Conservation (phyloP, 1,140 invertebrate species). For the Neelides sp. region DNA sequence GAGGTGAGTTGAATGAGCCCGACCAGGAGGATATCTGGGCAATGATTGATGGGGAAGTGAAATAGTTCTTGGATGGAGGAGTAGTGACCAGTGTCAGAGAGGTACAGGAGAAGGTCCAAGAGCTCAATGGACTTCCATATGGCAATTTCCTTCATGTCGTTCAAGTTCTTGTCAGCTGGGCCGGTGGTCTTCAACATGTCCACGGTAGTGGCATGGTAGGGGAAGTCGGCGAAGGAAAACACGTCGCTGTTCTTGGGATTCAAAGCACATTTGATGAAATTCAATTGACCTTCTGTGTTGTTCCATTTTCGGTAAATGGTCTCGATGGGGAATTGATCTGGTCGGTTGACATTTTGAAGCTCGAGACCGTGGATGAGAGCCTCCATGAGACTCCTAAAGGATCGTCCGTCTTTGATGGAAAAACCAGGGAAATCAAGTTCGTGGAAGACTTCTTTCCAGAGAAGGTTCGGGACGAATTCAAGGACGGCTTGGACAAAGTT, state of each 20-base stretch:
- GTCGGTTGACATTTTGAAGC: constrained; percentile 49
- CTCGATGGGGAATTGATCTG: constrained; percentile 74
- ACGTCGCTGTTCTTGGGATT: constrained; percentile 69
- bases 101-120: constrained; percentile 69
- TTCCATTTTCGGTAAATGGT: constrained; percentile 80
- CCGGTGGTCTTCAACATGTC: constrained; percentile 84
- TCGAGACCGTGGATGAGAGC: constrained; percentile 66
- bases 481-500: constrained; percentile 80
- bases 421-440: constrained; percentile 86
- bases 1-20: constrained; percentile 61
- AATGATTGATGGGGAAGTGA: constrained; percentile 80
- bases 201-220: constrained; percentile 66
- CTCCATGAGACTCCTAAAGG: constrained; percentile 64
- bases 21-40: constrained; percentile 71
- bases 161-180: constrained; percentile 54
- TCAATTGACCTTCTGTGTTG: constrained; percentile 79
- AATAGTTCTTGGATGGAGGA: constrained; percentile 74
- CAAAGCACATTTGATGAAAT: constrained; percentile 69
- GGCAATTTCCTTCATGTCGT: constrained; percentile 78
- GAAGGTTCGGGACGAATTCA: constrained; percentile 69
- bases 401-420: constrained; percentile 68
- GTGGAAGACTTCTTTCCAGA: constrained; percentile 82
- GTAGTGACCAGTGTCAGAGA: constrained; percentile 74
- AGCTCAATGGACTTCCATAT: constrained; percentile 85
- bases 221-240: constrained; percentile 85